Base-by-base conservation (phyloP, 2,888 invertebrate genomes). In the Nematopogon swammerdamellus region DNA sequence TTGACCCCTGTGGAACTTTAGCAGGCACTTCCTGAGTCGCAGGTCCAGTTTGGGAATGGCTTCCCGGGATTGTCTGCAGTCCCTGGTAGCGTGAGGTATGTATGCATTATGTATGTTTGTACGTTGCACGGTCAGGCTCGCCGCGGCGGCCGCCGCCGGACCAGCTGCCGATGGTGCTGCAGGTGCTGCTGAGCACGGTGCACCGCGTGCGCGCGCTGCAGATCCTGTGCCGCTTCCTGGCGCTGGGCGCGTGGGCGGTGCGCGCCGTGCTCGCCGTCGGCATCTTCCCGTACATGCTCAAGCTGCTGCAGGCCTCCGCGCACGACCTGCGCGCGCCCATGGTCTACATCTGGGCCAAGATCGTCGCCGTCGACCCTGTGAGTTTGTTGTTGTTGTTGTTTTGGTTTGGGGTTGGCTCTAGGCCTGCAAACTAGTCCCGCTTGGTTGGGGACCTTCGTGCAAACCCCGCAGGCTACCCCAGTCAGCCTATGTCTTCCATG, bases 261-360 rank as follows among this genome's bases (percentile, higher is more conserved):
- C 94, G 94, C 71, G 82, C 96, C 57, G 97, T 97, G 49, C 83
- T 99, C 19, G 92, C 92, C 49, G 99, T 99, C 45, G 98, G 99
- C 58, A 98, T 99, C 65, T 99, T 98, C 73, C 99, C 99, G 0
- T 99, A 99, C 72, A 97, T 99, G 60, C 83, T 99, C 50, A 97
- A 97, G 74, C 77, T 99, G 58, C 82, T 99, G 59, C 98, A 99
- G 76, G 96, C 96, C 59, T 91, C 92, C 54, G 96, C 96, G 2
- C 85, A 87, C 59, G 98, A 99, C 69, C 79, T 99, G 57, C 82
- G 97, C 51, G 92, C 96, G 6, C 84, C 96, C 52, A 84, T 99
- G 59, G 96, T 98, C 45, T 97, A 97, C 70, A 97, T 99, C 59
- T 99, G 99, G 99, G 97, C 99, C 17, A 97, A 97, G 80, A 97